A percentile compares a stretch with the other conserved stretches of the same genome.
Conservation (phyloP, 2,888 invertebrate species). For the Nephrotoma guestfalica region DNA sequence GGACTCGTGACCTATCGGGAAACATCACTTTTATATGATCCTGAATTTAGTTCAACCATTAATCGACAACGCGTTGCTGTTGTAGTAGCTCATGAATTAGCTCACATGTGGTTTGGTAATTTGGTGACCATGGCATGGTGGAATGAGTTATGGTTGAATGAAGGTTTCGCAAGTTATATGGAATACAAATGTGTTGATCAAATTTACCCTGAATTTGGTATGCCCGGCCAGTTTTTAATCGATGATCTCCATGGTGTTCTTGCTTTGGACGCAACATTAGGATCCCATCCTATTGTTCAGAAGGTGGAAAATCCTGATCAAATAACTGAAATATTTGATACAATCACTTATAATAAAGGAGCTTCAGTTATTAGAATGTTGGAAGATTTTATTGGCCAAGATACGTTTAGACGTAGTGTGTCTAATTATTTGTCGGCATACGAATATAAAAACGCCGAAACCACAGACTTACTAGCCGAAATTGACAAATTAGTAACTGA, state of each 20-base stretch:
- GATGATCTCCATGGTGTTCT: slow-evolving; percentile 59
- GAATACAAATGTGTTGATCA: slow-evolving; percentile 62
- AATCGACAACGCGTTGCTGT: slow-evolving; percentile 66
- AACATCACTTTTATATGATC: slow-evolving; percentile 65
- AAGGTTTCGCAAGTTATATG: slow-evolving; percentile 85
- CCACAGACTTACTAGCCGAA: slow-evolving; percentile 52
- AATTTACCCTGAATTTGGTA: slow-evolving; percentile 63
- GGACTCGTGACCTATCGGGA: slow-evolving; percentile 85
- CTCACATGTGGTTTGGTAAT: slow-evolving; percentile 92
- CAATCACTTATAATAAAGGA: slow-evolving; percentile 89
- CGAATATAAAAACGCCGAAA: slow-evolving; percentile 61
- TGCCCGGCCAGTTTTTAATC: slow-evolving; percentile 65
- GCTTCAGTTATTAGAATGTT: slow-evolving; percentile 78
- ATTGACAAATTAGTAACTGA: slow-evolving; percentile 39
- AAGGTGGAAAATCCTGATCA: slow-evolving; percentile 72
- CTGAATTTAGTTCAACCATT: slow-evolving; percentile 50
- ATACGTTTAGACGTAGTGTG: slow-evolving; percentile 56
- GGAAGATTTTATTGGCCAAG: slow-evolving; percentile 57
- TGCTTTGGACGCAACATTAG: slow-evolving; percentile 57
- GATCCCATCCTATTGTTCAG: slow-evolving; percentile 83
- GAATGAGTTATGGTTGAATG: slow-evolving; percentile 87
- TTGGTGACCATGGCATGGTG: slow-evolving; percentile 90
- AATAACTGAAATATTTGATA: slow-evolving; percentile 83
- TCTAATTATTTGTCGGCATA: slow-evolving; percentile 56
- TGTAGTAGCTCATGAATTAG: slow-evolving; percentile 83